Conservation (phyloP, 1,140 invertebrate genomes). For the Macrocentrus cingulum region DNA sequence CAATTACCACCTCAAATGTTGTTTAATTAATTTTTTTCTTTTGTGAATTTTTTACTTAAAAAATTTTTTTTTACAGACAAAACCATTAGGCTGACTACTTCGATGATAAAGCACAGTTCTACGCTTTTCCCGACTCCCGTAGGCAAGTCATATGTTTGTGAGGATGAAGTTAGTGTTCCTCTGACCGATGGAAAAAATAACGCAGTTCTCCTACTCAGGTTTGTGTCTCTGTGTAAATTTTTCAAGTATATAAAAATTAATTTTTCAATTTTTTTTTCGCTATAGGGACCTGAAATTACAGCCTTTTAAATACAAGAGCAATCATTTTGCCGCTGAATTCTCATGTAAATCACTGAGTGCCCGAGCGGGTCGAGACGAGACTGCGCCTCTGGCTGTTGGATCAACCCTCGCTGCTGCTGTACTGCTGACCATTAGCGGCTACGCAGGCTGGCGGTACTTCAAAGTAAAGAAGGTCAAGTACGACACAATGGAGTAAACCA, state of each 20-base stretch:
- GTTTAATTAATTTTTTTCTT: too few species aligned
- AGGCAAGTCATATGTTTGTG: conserved; percentile 78
- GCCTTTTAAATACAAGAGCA: conserved; percentile 68
- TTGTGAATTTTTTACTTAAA: too few species aligned
- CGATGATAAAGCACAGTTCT: conserved; percentile 57
- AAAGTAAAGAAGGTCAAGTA: conserved; percentile 90
- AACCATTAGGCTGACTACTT: conserved; percentile 63
- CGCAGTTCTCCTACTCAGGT: conserved; percentile 50
- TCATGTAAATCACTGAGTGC: conserved; percentile 57
- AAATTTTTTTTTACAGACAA: conserved; percentile 57
- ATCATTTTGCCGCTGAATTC: conserved; percentile 64
- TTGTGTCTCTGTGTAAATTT: conserved; percentile 7
- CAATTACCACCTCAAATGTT: too few species aligned
- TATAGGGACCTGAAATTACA: conserved; percentile 64
- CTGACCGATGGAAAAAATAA: conserved; percentile 48
- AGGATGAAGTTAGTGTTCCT: conserved; percentile 63
- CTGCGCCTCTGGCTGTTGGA: conserved; percentile 83
- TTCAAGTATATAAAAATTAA: conserved; percentile 13
- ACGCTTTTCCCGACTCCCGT: conserved; percentile 82
- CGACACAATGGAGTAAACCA: conserved; percentile 85
- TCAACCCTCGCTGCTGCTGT: conserved; percentile 81
- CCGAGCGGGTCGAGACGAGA: conserved; percentile 69
- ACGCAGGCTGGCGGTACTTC: conserved; percentile 83
- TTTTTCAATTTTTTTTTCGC: neutral
- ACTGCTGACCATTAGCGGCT: conserved; percentile 77